These are phyloP conservation scores for Dendrocincla fuliginosa DNA, from an alignment of 2,797 vertebrate genomes.

Conservation along the genomic window DNA sequence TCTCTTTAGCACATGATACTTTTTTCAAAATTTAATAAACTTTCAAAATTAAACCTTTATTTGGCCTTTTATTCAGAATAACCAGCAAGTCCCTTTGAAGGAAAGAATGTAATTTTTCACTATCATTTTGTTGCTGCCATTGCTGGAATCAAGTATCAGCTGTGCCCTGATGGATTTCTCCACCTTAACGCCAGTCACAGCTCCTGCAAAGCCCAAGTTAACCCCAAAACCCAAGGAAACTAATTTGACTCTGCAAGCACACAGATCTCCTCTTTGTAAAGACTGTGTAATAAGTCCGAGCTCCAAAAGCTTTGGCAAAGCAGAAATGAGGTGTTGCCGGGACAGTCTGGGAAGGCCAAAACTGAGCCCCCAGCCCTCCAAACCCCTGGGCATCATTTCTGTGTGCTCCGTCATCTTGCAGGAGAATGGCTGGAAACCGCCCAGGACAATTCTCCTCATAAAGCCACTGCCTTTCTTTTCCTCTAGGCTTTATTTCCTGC, in stretches of 20 bases:
- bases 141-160: not conserved
- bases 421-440: not conserved
- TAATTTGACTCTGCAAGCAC: not conserved
- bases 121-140: not conserved
- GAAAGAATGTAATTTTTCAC: not conserved
- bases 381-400: not conserved
- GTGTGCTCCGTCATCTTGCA: rapidly evolving
- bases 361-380: not conserved
- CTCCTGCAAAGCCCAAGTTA: not conserved
- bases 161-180: not conserved
- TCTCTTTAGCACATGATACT: not conserved
- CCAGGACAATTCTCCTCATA: not conserved
- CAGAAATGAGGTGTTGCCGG: not conserved
- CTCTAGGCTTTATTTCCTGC: not conserved
- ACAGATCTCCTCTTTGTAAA: not conserved
- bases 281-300: not conserved
- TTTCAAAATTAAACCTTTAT: not conserved
- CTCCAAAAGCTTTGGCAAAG: not conserved
- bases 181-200: not conserved
- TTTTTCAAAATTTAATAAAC: not conserved
- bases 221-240: not conserved
- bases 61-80: not conserved
- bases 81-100: not conserved
- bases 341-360: not conserved
- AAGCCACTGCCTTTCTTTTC: not conserved